Evolutionary conservation across 2,888 invertebrate genomes (phyloP).

Genomic region (Cancer borealis): DNA sequence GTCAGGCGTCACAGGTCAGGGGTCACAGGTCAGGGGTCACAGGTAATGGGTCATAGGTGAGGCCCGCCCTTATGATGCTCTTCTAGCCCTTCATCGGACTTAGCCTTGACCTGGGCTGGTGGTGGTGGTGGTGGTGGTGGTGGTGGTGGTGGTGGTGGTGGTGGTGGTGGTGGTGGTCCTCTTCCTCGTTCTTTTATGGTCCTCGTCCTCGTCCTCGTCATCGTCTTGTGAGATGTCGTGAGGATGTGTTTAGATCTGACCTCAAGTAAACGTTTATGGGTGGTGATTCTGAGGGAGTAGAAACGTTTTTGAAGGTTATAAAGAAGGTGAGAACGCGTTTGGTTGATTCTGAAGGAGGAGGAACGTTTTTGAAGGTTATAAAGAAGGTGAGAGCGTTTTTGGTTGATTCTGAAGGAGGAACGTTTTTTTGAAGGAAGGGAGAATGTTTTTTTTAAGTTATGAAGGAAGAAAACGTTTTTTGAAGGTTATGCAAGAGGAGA

Average conservation of each 20-base stretch:
- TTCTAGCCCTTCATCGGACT: neutral
- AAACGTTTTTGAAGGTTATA: no score
- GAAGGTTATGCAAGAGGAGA: neutral
- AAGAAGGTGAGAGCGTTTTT: no score
- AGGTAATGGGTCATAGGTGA: neutral
- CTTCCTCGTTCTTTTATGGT: neutral
- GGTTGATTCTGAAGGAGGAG: neutral
- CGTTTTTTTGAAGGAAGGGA: no score
- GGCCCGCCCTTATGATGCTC: neutral
- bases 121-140: neutral
- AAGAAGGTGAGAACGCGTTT: neutral
- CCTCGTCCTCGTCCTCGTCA: neutral
- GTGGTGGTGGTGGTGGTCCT: neutral
- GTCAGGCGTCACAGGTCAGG: no score
- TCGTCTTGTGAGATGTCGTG: neutral
- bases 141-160: neutral
- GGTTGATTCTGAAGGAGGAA: neutral
- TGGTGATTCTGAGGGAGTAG: neutral
- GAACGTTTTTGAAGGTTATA: no score
- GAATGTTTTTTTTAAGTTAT: neutral
- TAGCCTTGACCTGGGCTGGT: constrained; percentile 12
- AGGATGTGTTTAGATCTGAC: neutral
- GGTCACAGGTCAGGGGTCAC: no score
- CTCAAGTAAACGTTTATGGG: neutral
- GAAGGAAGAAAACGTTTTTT: neutral